These are phyloP conservation scores for Corythaixoides concolor DNA, from an alignment of 2,113 vertebrate genomes.

Conservation along the genomic window DNA sequence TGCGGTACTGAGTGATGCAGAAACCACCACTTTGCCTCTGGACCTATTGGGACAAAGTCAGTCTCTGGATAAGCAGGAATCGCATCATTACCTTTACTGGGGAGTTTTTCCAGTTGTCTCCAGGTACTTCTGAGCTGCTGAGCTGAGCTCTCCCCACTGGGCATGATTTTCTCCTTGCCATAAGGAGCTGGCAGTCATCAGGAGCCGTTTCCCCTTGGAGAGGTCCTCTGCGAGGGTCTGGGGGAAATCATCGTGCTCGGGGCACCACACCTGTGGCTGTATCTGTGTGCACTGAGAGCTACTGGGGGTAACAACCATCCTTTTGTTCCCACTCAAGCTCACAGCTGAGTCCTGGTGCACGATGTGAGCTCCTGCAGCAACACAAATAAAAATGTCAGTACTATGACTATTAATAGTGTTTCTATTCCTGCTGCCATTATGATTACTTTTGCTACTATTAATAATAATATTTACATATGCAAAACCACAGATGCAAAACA, in stretches of 20 bases:
- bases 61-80: neutral
- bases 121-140: neutral
- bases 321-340: neutral
- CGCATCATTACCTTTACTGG: neutral
- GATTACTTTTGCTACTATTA: conserved; percentile 60
- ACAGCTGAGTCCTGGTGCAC: neutral
- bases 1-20: neutral
- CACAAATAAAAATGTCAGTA: conserved; percentile 41
- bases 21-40: neutral
- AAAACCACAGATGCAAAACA: conserved; percentile 66
- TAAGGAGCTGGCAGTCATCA: neutral
- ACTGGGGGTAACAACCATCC: neutral
- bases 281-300: neutral
- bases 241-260: fast-evolving
- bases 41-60: neutral
- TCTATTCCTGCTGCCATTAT: conserved; percentile 53
- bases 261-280: neutral
- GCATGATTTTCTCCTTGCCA: neutral
- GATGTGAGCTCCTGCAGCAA: conserved; percentile 37
- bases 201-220: neutral
- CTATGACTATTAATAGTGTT: conserved; percentile 52
- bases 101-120: neutral
- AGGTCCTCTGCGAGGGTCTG: neutral
- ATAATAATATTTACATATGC: conserved; percentile 70
- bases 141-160: neutral